Evolutionary conservation across 23 tunicate species (phyloP), one percentile per base, ranked within the genome.

Genomic region (Trididemnum miniatum): DNA sequence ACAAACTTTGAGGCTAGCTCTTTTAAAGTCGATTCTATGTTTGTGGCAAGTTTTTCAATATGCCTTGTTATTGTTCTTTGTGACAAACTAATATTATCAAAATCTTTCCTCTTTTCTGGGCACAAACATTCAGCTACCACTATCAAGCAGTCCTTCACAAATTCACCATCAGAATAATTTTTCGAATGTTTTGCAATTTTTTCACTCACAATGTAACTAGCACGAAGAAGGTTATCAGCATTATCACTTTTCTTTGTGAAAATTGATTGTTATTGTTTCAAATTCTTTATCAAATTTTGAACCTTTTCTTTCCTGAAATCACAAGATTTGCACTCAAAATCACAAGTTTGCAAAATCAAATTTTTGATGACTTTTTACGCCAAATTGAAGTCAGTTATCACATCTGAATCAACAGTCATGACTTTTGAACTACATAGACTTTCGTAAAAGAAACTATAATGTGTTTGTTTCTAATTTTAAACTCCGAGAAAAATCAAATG

Each of bases 171-270:
- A 27, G 79, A 30, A 51, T 71, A 82, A 32, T 84, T 84, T 51
- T 84, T 84, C 29, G 79, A 82, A 74, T 54, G 78, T 78, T 78
- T 84, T 82, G 86, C 86, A 31, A 71, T 85, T 33, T 80, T 59
- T 85, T 85, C 84, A 63, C 39, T 78, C 78, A 85, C 89, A n/a
- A 85, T 31, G 69, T 85, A 85, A 71, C 89, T 79, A 35, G 89
- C 89, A n/a, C n/a, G n/a, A n/a, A n/a, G n/a, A n/a, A n/a, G n/a
- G n/a, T n/a, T n/a, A n/a, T n/a, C n/a, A n/a, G n/a, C n/a, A n/a
- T n/a, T n/a, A n/a, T n/a, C n/a, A n/a, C n/a, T n/a, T n/a, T n/a
- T n/a, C n/a, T 85, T 85, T 87, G 65, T 23, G n/a, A 85, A 85
- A 65, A 80, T 65, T 33, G 23, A 23, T 35, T 78, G 77, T 50